Conservation (phyloP, 2,113 vertebrate species). For the Mobula hypostoma region DNA sequence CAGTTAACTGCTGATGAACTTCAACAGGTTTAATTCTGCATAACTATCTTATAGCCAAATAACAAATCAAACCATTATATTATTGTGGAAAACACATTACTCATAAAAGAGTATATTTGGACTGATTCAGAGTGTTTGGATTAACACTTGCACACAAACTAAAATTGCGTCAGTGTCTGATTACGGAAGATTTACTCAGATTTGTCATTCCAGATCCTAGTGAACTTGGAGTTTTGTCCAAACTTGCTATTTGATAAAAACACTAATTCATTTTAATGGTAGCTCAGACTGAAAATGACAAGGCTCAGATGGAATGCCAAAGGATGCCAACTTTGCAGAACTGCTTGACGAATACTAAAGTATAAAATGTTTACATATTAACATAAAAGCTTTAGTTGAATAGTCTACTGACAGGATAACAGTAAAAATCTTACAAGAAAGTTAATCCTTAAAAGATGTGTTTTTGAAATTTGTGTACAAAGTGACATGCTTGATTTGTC, state of each 20-base stretch:
- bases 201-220: not conserved
- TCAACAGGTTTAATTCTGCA: not conserved
- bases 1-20: conserved; percentile 7
- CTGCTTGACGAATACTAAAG: not conserved
- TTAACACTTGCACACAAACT: not conserved
- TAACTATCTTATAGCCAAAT: not conserved
- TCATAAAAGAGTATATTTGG: not conserved
- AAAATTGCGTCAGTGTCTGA: not conserved
- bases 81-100: not conserved
- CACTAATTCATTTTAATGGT: not conserved
- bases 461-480: not conserved
- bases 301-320: not conserved
- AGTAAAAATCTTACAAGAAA: not conserved
- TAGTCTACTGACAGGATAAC: not conserved
- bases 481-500: not conserved
- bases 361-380: not conserved
- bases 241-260: not conserved
- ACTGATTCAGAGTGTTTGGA: not conserved
- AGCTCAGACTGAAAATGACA: not conserved
- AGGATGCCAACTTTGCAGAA: not conserved
- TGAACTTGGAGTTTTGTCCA: not conserved
- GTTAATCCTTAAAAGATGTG: not conserved
- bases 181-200: not conserved
- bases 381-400: not conserved
- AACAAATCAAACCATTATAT: not conserved